A percentile compares a stretch with the other conserved stretches of the same genome.
Evolutionary conservation across 2,888 invertebrate species (phyloP).

Genomic region (Eilema caniola): DNA sequence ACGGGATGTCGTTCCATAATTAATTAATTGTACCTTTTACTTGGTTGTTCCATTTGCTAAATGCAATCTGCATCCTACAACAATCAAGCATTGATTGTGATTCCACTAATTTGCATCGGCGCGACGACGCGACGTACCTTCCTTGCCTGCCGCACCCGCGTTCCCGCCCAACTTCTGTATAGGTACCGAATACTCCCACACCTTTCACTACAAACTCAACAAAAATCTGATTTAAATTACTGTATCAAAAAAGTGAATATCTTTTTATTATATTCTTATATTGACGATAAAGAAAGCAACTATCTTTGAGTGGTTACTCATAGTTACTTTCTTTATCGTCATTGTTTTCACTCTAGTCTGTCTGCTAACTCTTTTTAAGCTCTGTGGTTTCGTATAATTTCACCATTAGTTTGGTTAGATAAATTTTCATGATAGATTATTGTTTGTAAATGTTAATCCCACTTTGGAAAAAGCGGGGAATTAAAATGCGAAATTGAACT

Average conservation of each 20-base stretch:
- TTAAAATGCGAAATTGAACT: too few relatives aligned
- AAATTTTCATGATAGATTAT: too few relatives aligned
- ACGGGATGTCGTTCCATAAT: constrained; percentile 65
- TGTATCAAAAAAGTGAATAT: constrained; percentile 20
- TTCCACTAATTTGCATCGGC: constrained; percentile 81
- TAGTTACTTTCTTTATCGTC: not conserved
- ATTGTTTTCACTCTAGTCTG: not conserved
- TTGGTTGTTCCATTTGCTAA: constrained; percentile 76
- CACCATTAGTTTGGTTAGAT: too few relatives aligned
- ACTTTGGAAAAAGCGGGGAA: too few relatives aligned
- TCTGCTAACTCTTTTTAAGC: too few relatives aligned
- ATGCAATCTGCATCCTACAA: constrained; percentile 73
- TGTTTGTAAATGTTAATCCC: too few relatives aligned
- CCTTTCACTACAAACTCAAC: constrained; percentile 22
- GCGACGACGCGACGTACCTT: constrained; percentile 62
- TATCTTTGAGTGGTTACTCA: too few relatives aligned
- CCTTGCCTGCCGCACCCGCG: constrained; percentile 55
- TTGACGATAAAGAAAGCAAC: too few relatives aligned
- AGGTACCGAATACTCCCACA: constrained; percentile 37
- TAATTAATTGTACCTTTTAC: constrained; percentile 73
- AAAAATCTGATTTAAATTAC: constrained; percentile 21
- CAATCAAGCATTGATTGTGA: constrained; percentile 82
- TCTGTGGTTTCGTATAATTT: too few relatives aligned
- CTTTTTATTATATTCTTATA: too few relatives aligned
- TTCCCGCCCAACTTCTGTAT: constrained; percentile 54